Evolutionary conservation across 2,113 vertebrate genomes (phyloP).

Genomic region (Chionis minor): DNA sequence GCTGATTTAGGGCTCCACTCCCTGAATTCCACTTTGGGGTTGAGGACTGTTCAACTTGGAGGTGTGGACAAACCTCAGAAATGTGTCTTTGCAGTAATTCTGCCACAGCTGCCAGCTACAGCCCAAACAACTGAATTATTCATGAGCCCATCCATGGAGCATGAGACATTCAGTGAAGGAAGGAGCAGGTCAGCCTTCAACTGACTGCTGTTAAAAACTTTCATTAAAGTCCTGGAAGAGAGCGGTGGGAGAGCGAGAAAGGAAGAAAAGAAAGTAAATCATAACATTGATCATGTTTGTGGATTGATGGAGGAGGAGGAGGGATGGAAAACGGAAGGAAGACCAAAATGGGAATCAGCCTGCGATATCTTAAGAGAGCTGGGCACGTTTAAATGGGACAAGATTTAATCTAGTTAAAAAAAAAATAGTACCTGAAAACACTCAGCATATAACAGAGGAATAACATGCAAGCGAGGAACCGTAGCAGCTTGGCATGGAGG

Average conservation of each 20-base stretch:
- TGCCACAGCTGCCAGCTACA: not conserved
- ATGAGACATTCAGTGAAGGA: not conserved
- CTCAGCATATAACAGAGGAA: not conserved
- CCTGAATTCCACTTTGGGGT: not conserved
- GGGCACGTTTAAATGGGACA: not conserved
- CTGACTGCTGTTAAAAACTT: conserved; percentile 23
- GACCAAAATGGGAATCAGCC: conserved; percentile 7
- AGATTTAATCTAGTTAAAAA: conserved; percentile 46
- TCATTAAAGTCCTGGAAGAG: not conserved
- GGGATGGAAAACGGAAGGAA: not conserved
- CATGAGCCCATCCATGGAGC: not conserved
- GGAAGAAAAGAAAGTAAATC: conserved; percentile 14
- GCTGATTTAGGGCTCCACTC: not conserved
- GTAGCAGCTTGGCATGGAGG: not conserved
- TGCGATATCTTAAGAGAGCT: not conserved
- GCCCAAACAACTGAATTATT: conserved; percentile 39
- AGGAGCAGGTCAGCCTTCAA: conserved; percentile 15
- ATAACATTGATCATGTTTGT: not conserved
- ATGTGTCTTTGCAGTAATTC: not conserved
- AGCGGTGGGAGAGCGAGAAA: not conserved
- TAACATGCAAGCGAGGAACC: not conserved
- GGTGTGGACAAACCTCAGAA: not conserved
- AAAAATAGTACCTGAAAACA: not conserved
- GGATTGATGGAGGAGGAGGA: not conserved
- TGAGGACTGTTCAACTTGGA: not conserved